phyloP scores from a whole-genome alignment of 2,888 invertebrate genomes.

The Uloborus plumipes region DNA sequence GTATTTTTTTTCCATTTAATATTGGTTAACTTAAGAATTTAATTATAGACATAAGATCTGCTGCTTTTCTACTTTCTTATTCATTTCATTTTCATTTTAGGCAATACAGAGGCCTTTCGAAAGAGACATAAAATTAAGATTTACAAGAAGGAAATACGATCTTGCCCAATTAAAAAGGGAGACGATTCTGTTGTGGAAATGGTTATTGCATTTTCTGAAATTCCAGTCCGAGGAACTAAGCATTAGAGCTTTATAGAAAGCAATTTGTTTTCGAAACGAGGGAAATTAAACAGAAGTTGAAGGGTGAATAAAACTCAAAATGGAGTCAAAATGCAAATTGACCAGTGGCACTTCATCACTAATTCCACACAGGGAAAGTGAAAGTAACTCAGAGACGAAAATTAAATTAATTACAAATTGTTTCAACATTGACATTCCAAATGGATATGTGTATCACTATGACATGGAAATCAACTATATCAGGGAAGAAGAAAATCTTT shows the following conservation, averaged over 20 bases:
- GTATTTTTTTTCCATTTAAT: no score
- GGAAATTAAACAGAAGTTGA: background rate
- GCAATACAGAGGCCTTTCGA: no score
- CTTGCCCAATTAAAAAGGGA: no score
- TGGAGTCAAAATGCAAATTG: background rate
- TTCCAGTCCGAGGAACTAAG: background rate
- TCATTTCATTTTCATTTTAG: no score
- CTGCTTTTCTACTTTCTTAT: no score
- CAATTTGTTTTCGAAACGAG: background rate
- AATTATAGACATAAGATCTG: no score
- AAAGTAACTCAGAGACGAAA: constrained; percentile 18
- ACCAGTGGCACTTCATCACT: background rate
- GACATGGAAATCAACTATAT: constrained; percentile 71
- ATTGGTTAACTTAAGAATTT: no score
- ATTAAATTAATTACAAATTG: constrained; percentile 72
- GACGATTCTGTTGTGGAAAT: no score
- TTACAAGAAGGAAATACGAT: no score
- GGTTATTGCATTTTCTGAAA: no score
- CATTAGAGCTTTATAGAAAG: no score
- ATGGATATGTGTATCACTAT: constrained; percentile 74
- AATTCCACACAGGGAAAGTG: constrained; percentile 5
- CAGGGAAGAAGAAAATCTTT: background rate
- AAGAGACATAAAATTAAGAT: no score
- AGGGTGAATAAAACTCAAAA: background rate
- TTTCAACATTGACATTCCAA: constrained; percentile 74